These are phyloP conservation scores for Cossypha heuglini DNA, from an alignment of 2,797 vertebrate species.

Conservation along the genomic window DNA sequence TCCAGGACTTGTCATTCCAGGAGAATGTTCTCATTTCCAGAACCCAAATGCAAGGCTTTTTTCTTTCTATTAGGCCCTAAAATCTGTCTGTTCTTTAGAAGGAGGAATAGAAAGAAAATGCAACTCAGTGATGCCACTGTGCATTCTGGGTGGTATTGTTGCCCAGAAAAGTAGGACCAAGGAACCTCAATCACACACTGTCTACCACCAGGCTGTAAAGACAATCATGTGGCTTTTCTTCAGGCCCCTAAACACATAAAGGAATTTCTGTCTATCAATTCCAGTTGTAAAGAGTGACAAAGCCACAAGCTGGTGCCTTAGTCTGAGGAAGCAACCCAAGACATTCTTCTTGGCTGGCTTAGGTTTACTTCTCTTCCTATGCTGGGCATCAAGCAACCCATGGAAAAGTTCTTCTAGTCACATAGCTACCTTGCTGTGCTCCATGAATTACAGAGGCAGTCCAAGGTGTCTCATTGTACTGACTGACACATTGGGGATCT, in stretches of 20 bases:
- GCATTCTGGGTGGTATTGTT: neutral
- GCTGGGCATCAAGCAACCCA: too few relatives aligned
- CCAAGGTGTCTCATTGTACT: fast-evolving
- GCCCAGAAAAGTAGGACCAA: neutral
- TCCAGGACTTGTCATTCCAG: neutral
- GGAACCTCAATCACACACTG: neutral
- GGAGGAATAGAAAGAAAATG: neutral
- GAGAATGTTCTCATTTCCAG: neutral
- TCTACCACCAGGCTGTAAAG: neutral
- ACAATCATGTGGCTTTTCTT: neutral
- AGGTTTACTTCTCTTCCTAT: neutral
- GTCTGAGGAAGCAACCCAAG: neutral
- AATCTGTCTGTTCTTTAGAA: neutral
- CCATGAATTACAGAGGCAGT: neutral
- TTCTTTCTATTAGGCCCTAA: neutral
- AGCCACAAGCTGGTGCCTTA: neutral
- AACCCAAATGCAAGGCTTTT: neutral
- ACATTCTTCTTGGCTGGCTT: neutral
- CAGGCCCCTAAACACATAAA: neutral
- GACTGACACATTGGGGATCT: neutral
- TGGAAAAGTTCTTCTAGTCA: neutral
- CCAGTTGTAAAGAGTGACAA: neutral
- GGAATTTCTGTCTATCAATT: neutral
- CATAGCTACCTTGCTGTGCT: neutral
- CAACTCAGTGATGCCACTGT: neutral